These are phyloP conservation scores for Siderastrea siderea DNA, from an alignment of 92 coral and sea anemone species.

Conservation along the genomic window DNA sequence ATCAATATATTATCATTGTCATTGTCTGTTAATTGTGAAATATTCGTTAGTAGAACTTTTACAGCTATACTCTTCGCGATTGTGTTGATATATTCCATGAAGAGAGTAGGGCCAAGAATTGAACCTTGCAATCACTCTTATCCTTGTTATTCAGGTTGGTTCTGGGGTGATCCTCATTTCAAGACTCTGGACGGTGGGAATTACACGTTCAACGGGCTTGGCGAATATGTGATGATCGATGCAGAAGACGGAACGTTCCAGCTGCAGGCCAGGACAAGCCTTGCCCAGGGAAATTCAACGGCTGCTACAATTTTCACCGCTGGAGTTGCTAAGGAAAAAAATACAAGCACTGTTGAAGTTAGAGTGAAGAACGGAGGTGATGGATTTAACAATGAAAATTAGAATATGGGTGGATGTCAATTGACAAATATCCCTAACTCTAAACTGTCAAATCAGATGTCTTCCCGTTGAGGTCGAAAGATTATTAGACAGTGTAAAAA, in stretches of 20 bases:
- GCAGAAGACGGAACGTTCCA: slow-evolving; percentile 60
- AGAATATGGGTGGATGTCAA: too few relatives aligned
- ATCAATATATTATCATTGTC: too few relatives aligned
- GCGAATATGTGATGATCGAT: slow-evolving; percentile 66
- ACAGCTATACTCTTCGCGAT: too few relatives aligned
- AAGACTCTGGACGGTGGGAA: slow-evolving; percentile 70
- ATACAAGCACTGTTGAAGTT: slow-evolving; percentile 62
- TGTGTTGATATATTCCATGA: too few relatives aligned
- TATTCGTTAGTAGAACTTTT: too few relatives aligned
- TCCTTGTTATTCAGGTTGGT: slow-evolving; percentile 48
- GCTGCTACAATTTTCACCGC: slow-evolving; percentile 56
- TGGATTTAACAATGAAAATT: background rate
- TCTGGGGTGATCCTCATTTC: slow-evolving; percentile 81
- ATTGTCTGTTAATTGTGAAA: too few relatives aligned
- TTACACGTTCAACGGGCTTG: slow-evolving; percentile 79
- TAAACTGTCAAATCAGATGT: too few relatives aligned
- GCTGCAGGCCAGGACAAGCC: slow-evolving; percentile 78
- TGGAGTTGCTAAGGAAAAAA: slow-evolving; percentile 72
- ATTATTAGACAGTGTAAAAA: too few relatives aligned
- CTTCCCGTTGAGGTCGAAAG: too few relatives aligned
- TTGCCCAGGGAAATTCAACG: slow-evolving; percentile 53
- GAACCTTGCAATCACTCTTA: too few relatives aligned
- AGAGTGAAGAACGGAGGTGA: slow-evolving; percentile 62
- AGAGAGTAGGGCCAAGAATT: too few relatives aligned
- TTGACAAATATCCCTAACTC: background rate